Evolutionary conservation across 1,140 invertebrate genomes (phyloP), one percentile per base, ranked within the genome.

Genomic region (Drosophila biarmipes): DNA sequence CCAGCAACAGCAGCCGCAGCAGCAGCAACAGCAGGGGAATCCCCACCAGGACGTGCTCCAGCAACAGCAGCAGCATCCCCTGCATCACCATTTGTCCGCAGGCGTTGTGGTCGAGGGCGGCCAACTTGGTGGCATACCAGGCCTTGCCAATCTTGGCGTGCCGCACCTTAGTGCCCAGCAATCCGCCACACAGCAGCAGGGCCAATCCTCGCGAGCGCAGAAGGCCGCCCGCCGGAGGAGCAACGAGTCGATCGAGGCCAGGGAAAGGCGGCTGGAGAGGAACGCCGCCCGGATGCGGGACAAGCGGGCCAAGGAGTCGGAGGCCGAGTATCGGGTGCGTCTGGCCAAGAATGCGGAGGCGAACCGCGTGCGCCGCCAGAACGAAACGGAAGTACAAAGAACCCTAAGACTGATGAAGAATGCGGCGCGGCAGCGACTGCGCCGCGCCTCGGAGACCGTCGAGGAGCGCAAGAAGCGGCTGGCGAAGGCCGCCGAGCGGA

Each of bases 391-490:
- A 87, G 91, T 91, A 86, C 90, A 92, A 91, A 92, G 91, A 92
- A 91, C 91, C 79, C 72, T 92, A 89, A 92, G 91, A 92, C 91
- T 92, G 91, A 92, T 92, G 90, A 91, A 92, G 78, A 92, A 92
- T 53, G 91, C 91, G 34, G 91, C 91, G 45, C 56, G 91, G 8
- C 91, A 92, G 74, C 74, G 91, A 49, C 64, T 92, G 76, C 76
- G 91, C 29, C 77, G 91, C 21, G 91, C 91, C 61, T 92, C 86
- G 48, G 93, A 94, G 73, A 91, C 93, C 3, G 72, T 91, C 7
- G 92, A 93, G 34, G 93, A 93, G 74, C 91, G 93, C 56, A 92
- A 92, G 29, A 84, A 89, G 37, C 91, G 93, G n/a, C 72, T 94
- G 45, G 93, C 93, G 8, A 92, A 92, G 55, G 87, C 91, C 4